Evolutionary conservation across 2,888 invertebrate species (phyloP), one percentile per base, ranked within the genome.

Genomic region (Drosophila peninsularis): DNA sequence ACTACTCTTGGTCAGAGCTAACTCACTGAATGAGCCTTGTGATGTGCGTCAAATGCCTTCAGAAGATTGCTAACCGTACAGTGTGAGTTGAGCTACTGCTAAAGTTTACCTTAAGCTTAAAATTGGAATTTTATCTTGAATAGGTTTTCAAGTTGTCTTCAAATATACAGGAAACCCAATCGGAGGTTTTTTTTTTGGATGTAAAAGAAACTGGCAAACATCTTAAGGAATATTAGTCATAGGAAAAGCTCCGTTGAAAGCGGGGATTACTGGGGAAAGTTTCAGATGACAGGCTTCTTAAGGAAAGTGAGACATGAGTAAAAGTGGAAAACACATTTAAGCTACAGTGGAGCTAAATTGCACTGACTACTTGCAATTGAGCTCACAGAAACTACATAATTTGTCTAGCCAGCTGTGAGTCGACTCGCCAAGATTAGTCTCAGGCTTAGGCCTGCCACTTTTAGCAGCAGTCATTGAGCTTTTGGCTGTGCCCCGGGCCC

Each of bases 351-450:
- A 45, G 19, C 53, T 17, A 7, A 19, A 39, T 42, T 66, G 49
- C 32, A 49, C 24, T 57, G 57, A 67, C 66, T 30, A 47, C 45
- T 10, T 45, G 55, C 55, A 66, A 30, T 24, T 24, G 11, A 39
- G 42, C 19, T 24, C n/a, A 9, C 24, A 9, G 44, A 14, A 44
- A n/a, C 24, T 2, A 1, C 13, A 44, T 13, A 37, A 7, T 32
- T 36, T 36, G 30, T 17, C n/a, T 11, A 19, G 13, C 14, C 24
- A 7, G 19, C 13, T 64, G 24, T 17, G 34, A 24, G 14, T 24
- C 30, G n/a, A 5, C 36, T 37, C 17, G 24, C 17, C 47, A 17
- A 47, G 56, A 57, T 66, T 39, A 44, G 44, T 39, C 57, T 30
- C 14, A 39, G 37, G 30, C 21, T 32, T 10, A 42, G 32, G 21